Percentiles rank a stretch among this genome's conserved stretches.
Evolutionary conservation across 2,797 vertebrate genomes (phyloP).

Genomic region (Alfaro cultratus): DNA sequence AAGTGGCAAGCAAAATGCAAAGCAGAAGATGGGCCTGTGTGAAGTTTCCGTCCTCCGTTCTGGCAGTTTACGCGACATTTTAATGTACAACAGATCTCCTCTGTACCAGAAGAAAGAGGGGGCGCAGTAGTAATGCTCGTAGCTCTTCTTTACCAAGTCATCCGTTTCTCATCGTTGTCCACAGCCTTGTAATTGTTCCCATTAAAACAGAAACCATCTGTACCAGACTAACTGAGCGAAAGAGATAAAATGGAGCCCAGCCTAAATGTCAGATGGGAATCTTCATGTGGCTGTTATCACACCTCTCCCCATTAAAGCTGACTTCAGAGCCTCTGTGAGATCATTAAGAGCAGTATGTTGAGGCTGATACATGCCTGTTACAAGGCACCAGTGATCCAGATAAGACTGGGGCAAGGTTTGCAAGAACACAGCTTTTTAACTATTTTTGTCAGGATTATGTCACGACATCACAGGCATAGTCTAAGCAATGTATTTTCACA

Average conservation of each 20-base stretch:
- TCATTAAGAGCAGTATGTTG: slow-evolving; percentile 57
- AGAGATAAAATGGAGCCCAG: slow-evolving; percentile 49
- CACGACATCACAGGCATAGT: slow-evolving; percentile 1
- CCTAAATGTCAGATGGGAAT: slow-evolving; percentile 63
- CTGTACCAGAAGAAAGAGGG: slow-evolving; percentile 1
- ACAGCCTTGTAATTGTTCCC: slow-evolving; percentile 53
- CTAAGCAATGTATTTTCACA: neutral
- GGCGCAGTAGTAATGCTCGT: neutral
- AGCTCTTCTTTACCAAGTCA: slow-evolving; percentile 35
- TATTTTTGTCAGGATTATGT: slow-evolving; percentile 37
- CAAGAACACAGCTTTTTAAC: slow-evolving; percentile 29
- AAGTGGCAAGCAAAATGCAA: slow-evolving; percentile 67
- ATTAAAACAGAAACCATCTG: slow-evolving; percentile 53
- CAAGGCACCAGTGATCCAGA: slow-evolving; percentile 42
- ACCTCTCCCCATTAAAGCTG: slow-evolving; percentile 68
- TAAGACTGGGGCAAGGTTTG: slow-evolving; percentile 20
- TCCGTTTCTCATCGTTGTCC: slow-evolving; percentile 41
- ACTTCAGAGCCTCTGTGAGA: slow-evolving; percentile 51
- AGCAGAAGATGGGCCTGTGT: slow-evolving; percentile 38
- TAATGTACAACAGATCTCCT: slow-evolving; percentile 15
- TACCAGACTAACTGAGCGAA: slow-evolving; percentile 54
- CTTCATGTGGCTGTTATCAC: slow-evolving; percentile 64
- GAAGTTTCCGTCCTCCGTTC: slow-evolving; percentile 22
- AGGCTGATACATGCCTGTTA: slow-evolving; percentile 42
- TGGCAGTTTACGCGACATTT: slow-evolving; percentile 10